phyloP scores from a whole-genome alignment of 1,140 invertebrate genomes.

The Zeugodacus cucurbitae region DNA sequence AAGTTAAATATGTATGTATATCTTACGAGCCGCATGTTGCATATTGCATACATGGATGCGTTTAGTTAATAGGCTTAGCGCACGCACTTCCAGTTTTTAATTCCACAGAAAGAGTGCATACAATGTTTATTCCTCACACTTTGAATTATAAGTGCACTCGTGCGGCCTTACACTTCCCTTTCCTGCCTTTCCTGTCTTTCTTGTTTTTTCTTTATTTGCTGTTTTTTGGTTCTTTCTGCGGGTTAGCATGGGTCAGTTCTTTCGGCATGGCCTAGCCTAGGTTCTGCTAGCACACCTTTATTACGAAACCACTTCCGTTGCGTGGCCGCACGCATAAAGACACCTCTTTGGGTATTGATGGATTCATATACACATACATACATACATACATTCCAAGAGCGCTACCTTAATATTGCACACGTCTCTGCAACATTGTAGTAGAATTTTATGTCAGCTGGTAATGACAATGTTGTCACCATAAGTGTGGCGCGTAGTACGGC shows the following conservation, averaged over 20 bases:
- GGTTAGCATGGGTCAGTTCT: not conserved
- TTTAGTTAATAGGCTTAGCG: not conserved
- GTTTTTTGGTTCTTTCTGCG: not conserved
- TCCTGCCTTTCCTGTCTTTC: not conserved
- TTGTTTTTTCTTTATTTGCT: too few relatives aligned
- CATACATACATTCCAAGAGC: not conserved
- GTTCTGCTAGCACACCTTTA: constrained; percentile 7
- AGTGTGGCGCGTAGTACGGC: not conserved
- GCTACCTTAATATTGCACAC: not conserved
- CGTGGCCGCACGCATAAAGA: not conserved
- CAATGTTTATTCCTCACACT: not conserved
- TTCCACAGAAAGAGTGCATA: not conserved
- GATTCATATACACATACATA: not conserved
- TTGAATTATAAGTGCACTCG: not conserved
- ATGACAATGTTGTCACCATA: constrained; percentile 35
- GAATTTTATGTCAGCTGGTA: not conserved
- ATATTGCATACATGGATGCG: not conserved
- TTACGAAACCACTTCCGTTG: constrained; percentile 1
- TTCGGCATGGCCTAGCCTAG: not conserved
- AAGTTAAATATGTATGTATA: not conserved
- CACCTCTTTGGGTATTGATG: not conserved
- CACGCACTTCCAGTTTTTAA: constrained; percentile 26
- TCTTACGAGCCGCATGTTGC: not conserved
- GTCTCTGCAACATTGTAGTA: not conserved
- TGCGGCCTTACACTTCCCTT: not conserved